Percentiles rank a stretch among this genome's conserved stretches.
phyloP scores from a whole-genome alignment of 2,888 invertebrate species.

The Xestoiulus laeticollis region DNA sequence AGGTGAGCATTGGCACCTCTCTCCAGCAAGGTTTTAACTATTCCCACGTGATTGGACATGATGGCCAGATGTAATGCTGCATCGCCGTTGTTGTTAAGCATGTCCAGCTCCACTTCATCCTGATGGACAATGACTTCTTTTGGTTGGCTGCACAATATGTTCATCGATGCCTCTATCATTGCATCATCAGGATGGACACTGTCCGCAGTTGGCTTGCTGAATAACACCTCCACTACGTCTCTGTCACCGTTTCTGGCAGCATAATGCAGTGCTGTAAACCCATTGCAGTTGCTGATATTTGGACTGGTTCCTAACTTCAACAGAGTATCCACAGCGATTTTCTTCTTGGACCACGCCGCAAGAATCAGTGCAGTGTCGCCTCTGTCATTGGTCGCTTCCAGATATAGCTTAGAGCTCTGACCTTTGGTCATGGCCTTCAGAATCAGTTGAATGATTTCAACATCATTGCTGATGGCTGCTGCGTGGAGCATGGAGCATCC shows the following conservation, averaged over 20 bases:
- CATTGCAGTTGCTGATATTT: background rate
- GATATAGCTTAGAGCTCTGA: background rate
- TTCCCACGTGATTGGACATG: background rate
- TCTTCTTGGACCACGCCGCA: background rate
- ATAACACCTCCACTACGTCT: background rate
- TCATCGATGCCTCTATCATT: background rate
- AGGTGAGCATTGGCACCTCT: background rate
- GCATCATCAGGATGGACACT: background rate
- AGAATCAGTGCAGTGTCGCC: background rate
- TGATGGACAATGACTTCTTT: background rate
- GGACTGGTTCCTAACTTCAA: background rate
- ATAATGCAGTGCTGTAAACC: background rate
- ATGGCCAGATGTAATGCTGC: background rate
- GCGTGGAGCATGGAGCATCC: background rate
- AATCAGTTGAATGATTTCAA: background rate
- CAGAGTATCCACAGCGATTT: background rate
- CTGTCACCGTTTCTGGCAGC: background rate
- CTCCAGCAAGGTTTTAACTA: background rate
- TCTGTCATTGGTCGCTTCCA: background rate
- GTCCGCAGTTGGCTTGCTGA: background rate
- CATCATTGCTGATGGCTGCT: conserved; percentile 1
- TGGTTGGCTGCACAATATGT: background rate
- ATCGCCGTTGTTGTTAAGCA: background rate
- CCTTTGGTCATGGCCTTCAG: background rate
- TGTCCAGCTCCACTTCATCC: background rate